These are phyloP conservation scores for Melanotaenia parkinsoni DNA, from an alignment of 2,797 vertebrate species.

Conservation along the genomic window DNA sequence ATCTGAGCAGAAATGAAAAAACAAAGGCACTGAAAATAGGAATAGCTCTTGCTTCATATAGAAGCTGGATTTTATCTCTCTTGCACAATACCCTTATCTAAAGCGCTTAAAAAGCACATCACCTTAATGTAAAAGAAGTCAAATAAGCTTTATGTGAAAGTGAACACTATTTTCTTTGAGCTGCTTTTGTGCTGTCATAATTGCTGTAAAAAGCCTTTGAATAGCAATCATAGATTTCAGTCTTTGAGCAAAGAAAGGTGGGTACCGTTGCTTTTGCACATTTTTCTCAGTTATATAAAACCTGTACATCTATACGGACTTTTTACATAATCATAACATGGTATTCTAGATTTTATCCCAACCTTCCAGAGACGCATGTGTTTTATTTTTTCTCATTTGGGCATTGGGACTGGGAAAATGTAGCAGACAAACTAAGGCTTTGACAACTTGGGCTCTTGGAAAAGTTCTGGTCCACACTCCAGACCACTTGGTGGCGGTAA, in stretches of 20 bases:
- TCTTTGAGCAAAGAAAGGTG: constrained; percentile 46
- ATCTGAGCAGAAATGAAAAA: constrained; percentile 76
- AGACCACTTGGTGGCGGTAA: no score
- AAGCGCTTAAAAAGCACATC: not conserved
- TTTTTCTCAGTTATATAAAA: constrained; percentile 33
- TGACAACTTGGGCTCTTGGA: no score
- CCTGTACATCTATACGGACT: constrained; percentile 7
- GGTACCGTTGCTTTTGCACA: constrained; percentile 36
- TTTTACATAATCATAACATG: not conserved
- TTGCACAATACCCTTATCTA: not conserved
- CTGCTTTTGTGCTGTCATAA: constrained; percentile 4
- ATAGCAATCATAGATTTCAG: constrained; percentile 32
- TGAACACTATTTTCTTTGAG: constrained; percentile 7
- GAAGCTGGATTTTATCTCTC: not conserved
- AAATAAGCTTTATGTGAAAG: constrained; percentile 8
- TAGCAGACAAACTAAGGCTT: no score
- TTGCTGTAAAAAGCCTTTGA: not conserved
- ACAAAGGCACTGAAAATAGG: not conserved
- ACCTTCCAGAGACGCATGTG: constrained; percentile 2
- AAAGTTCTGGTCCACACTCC: no score
- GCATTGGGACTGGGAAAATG: no score
- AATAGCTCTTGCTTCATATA: constrained; percentile 5
- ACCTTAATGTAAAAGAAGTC: not conserved
- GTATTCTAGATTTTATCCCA: constrained; percentile 13
- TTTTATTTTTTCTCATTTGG: constrained; percentile 6